Evolutionary conservation across 1,140 invertebrate species (phyloP).

Genomic region (Brachionus angularis): DNA sequence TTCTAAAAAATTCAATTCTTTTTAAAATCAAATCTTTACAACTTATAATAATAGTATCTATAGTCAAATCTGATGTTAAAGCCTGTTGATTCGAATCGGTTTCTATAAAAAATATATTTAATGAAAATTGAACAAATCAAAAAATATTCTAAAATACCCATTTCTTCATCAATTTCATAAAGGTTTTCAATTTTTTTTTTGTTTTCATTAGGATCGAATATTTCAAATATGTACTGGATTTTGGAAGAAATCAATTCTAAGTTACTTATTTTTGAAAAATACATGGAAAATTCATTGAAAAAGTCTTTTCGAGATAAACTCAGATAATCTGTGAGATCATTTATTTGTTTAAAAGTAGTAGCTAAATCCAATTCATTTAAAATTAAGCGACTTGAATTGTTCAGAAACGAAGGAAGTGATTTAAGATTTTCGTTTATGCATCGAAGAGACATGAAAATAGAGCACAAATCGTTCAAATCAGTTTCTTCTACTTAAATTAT

Average conservation of each 20-base stretch:
- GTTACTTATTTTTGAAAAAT: constrained; percentile 4
- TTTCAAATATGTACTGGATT: too few species aligned
- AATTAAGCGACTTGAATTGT: not conserved
- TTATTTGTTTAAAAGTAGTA: not conserved
- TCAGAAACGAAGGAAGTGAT: too few species aligned
- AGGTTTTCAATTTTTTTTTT: constrained; percentile 9
- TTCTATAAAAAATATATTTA: not conserved
- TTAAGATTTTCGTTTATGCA: constrained; percentile 15
- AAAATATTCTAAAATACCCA: too few species aligned
- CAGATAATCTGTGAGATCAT: not conserved
- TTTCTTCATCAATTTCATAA: not conserved
- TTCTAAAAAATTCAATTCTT: constrained; percentile 25
- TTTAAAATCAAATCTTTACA: constrained; percentile 5
- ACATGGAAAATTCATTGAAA: not conserved
- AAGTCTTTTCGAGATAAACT: constrained; percentile 14
- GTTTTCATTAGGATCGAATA: too few species aligned
- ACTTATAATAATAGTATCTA: not conserved
- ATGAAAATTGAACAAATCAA: constrained; percentile 23
- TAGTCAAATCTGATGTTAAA: not conserved
- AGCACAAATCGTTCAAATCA: not conserved
- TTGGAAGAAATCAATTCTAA: too few species aligned
- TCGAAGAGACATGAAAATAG: not conserved
- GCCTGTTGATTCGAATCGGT: constrained; percentile 5
- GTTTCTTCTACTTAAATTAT: not conserved
- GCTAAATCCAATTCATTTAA: constrained; percentile 3